Base-by-base conservation (phyloP, 2,888 invertebrate genomes). In the Sturmia bella region DNA sequence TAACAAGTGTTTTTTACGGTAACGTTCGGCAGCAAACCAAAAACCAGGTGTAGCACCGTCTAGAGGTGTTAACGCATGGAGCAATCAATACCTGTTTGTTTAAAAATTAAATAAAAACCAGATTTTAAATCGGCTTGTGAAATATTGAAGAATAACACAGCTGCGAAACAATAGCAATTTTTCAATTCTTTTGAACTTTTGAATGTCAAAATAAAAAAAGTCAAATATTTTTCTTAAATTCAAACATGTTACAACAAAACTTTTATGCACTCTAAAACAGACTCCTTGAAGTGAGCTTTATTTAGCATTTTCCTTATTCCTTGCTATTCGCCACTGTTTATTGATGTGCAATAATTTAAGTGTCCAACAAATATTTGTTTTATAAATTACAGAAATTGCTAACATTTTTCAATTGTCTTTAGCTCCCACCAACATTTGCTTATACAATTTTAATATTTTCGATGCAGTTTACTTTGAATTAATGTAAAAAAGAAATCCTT, bases 61-160 rank as follows among this genome's bases (percentile, higher is more conserved):
- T 69, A 27, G 74, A 82, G 82, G 82, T 82, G 82, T 82, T 78
- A 82, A 82, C 78, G 69, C 78, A 75, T 78, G 59, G 54, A 57
- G 52, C 76, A 69, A 57, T 57, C 50, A 69, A 78, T 54, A 64
- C 86, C 85, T 74, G 64, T 64, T 64, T 39, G 45, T 56, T 17
- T 37, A 64, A 73, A 73, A 52, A 54, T 63, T 4, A 39, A 45
- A 39, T 59, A 27, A 50, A 48, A 50, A 59, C 6, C 1, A 17
- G 17, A 17, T 48, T 41, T 5, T 41, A 86, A 32, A 87, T 68
- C 68, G 86, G 86, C 87, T 89, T 87, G 88, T 89, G 88, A 89
- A 89, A 89, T 89, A 89, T 89, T 89, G 87, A 89, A 89, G 7
- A 88, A 88, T 61, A 61, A 56, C 48, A 56, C 48, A 88, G 86